Base-by-base conservation (phyloP, 2,888 invertebrate genomes). In the Ophraella communa region DNA sequence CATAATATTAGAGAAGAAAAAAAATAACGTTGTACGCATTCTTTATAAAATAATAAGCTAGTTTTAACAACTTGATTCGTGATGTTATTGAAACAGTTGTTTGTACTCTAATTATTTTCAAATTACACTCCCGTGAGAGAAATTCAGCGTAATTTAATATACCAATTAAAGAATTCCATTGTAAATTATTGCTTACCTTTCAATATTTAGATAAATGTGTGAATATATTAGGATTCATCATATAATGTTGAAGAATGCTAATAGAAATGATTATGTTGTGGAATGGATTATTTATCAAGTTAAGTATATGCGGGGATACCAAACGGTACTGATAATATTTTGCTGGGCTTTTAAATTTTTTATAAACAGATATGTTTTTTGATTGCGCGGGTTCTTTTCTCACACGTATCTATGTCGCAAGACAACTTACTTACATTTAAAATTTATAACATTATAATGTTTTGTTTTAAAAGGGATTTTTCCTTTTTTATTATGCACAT, bases 81-180 rank as follows among this genome's bases (percentile, higher is more conserved):
- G 59, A 59, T 51, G 59, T 59, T 59, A 59, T 59, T 59, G 59
- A 60, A 60, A 60, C 33, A 53, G 59, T 59, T 45, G 56, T 59
- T 59, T 42, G 59, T 60, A 60, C 59, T 60, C 59, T 60, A 60
- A 52, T 58, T 59, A 59, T 51, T 59, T 59, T 59, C 59, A 59
- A 59, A 59, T 60, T 60, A 60, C 52, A 30, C 60, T 44, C 30
- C n/a, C 49, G 35, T 33, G 44, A 53, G 60, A 53, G 60, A 60
- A 60, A 60, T 60, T 53, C 60, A 53, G 52, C 52, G 60, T 60
- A 60, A 60, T 60, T 52, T 60, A 60, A 60, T 44, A 60, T 53
- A 53, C 60, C 52, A 60, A 60, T 60, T 60, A 60, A 53, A 53
- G 60, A 60, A 60, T 53, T 52, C 52, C 60, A 60, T 53, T 60